Percentiles rank a stretch among this genome's conserved stretches.
These are phyloP conservation scores for Psylliodes chrysocephalus DNA, from an alignment of 2,888 invertebrate genomes.

Conservation along the genomic window DNA sequence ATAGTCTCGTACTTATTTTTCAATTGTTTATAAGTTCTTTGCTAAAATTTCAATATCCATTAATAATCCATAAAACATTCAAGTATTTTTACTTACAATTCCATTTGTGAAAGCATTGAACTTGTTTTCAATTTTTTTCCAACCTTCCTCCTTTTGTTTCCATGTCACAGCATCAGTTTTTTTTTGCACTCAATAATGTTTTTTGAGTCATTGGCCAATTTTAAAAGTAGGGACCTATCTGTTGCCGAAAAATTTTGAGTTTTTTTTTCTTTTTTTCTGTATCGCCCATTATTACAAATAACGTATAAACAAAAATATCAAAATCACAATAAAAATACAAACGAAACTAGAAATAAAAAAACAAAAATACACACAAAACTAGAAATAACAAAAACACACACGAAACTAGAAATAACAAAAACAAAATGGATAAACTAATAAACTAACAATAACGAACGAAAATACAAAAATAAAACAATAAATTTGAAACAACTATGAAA, in stretches of 20 bases:
- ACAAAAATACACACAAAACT: too few relatives aligned
- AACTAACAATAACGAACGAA: too few relatives aligned
- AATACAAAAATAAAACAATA: too few relatives aligned
- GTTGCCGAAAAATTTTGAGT: neutral
- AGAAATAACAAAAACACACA: too few relatives aligned
- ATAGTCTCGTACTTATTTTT: neutral
- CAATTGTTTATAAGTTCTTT: neutral
- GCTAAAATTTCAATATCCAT: neutral
- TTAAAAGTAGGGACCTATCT: too few relatives aligned
- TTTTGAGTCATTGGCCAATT: neutral
- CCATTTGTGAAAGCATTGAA: neutral
- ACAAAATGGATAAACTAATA: too few relatives aligned
- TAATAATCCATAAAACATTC: neutral
- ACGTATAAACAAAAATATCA: too few relatives aligned
- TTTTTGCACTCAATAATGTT: neutral
- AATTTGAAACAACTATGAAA: too few relatives aligned
- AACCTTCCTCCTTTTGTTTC: neutral
- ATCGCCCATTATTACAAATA: too few relatives aligned
- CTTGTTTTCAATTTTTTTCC: neutral
- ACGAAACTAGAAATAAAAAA: too few relatives aligned
- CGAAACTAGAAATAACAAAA: too few relatives aligned
- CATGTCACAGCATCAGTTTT: neutral
- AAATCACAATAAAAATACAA: too few relatives aligned
- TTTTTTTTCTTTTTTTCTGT: neutral
- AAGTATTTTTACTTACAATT: neutral